These are phyloP conservation scores for Anneissia japonica DNA, from an alignment of 35 echinoderm and acorn worm species.

Conservation along the genomic window DNA sequence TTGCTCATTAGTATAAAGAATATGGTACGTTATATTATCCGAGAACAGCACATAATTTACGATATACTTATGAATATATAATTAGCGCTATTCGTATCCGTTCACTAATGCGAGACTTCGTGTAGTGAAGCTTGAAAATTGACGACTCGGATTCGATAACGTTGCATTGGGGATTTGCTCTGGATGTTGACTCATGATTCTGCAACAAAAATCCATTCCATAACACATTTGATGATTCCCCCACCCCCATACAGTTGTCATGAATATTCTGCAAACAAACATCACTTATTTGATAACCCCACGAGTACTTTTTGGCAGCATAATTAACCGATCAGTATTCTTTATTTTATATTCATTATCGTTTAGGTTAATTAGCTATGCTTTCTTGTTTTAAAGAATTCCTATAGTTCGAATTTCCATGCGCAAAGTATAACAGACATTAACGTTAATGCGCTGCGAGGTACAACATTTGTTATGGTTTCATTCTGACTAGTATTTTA, in stretches of 20 bases:
- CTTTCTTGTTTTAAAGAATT: neutral
- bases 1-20: no score
- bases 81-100: neutral
- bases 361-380: neutral
- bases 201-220: neutral
- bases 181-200: neutral
- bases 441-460: neutral
- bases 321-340: neutral
- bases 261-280: neutral
- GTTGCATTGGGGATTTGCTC: neutral
- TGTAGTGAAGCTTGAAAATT: neutral
- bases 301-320: neutral
- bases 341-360: neutral
- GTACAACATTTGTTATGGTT: neutral
- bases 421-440: no score
- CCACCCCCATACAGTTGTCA: no score
- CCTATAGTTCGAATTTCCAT: neutral
- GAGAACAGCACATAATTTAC: neutral
- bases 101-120: neutral
- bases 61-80: neutral
- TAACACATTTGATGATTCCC: no score
- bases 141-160: neutral
- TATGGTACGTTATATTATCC: neutral
- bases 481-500: neutral
- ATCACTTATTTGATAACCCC: neutral